Percentiles rank a stretch among this genome's conserved stretches.
These are phyloP conservation scores for Vireo altiloquus DNA, from an alignment of 2,113 vertebrate species.

Conservation along the genomic window DNA sequence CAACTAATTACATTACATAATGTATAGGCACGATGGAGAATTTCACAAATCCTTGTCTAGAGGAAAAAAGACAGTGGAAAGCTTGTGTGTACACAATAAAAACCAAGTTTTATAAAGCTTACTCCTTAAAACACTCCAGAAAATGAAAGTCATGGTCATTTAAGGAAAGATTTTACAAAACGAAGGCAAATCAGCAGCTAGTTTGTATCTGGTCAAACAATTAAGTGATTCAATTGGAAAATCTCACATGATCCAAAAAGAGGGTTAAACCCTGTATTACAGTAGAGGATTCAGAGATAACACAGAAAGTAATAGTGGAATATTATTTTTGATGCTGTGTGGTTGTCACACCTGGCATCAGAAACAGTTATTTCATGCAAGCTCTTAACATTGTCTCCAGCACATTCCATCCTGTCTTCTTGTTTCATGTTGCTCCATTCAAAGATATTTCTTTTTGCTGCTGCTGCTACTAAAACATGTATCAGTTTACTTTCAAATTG, in stretches of 20 bases:
- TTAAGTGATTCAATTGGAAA: background rate
- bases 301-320: background rate
- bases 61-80: background rate
- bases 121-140: background rate
- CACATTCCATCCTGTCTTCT: background rate
- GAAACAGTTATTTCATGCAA: background rate
- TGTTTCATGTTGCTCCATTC: background rate
- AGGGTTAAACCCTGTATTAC: background rate
- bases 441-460: background rate
- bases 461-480: background rate
- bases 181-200: background rate
- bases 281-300: background rate
- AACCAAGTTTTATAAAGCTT: background rate
- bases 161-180: background rate
- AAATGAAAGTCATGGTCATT: background rate
- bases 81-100: background rate
- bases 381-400: background rate
- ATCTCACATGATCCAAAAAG: background rate
- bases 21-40: fast-evolving
- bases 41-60: background rate
- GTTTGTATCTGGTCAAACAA: background rate
- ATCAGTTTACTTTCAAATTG: background rate
- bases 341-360: background rate
- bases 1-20: background rate
- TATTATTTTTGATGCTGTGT: background rate